These are phyloP conservation scores for Neomonachus schauinslandi DNA, from an alignment of 2,113 vertebrate genomes.

Conservation along the genomic window DNA sequence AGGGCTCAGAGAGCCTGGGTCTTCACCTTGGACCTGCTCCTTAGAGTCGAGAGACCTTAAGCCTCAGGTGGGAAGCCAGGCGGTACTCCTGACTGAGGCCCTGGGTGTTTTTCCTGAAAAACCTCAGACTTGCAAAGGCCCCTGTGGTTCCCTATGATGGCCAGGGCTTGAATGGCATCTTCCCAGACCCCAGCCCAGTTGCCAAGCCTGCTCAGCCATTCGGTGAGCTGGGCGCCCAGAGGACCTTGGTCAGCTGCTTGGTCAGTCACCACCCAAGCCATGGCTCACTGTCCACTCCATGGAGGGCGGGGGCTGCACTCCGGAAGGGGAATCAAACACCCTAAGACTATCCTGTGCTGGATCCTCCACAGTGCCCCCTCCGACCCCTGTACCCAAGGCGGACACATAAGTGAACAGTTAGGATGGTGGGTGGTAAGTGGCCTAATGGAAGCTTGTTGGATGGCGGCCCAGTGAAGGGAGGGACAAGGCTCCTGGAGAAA, in stretches of 20 bases:
- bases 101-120: neutral
- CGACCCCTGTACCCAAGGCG: neutral
- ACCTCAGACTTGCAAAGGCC: no score
- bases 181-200: neutral
- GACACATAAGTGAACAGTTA: neutral
- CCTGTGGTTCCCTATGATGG: neutral
- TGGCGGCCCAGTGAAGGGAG: neutral
- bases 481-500: neutral
- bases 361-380: neutral
- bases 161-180: accelerated
- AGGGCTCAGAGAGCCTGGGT: neutral
- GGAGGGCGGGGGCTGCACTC: neutral
- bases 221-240: neutral
- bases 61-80: neutral
- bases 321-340: neutral
- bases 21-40: neutral
- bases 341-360: neutral
- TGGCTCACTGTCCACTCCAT: neutral
- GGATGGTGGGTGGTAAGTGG: neutral
- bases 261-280: neutral
- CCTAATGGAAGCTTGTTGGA: neutral
- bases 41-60: neutral
- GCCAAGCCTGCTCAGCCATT: neutral
- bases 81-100: accelerated
- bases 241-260: neutral